phyloP scores from a whole-genome alignment of 2,888 invertebrate genomes.

The Crioceris asparagi region DNA sequence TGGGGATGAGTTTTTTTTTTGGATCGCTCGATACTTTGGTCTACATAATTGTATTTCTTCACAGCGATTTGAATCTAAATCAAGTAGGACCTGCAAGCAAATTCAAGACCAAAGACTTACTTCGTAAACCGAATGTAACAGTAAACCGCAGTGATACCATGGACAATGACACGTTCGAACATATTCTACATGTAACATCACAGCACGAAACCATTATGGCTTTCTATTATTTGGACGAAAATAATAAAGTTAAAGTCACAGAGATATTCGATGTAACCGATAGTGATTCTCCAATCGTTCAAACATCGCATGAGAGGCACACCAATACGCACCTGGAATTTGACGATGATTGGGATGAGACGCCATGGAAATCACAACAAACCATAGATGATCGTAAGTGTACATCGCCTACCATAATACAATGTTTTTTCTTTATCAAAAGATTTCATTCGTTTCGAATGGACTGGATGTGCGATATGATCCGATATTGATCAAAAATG shows the following conservation, averaged over 20 bases:
- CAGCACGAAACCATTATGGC: conserved; percentile 84
- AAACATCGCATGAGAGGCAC: conserved; percentile 50
- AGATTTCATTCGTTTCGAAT: too few species aligned
- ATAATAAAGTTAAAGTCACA: conserved; percentile 78
- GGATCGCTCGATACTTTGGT: too few species aligned
- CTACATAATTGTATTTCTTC: too few species aligned
- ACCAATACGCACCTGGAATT: conserved; percentile 54
- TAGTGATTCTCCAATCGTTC: conserved; percentile 54
- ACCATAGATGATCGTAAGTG: conserved; percentile 21
- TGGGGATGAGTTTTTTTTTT: too few species aligned
- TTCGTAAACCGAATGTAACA: conserved; percentile 34
- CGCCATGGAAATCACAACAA: conserved; percentile 23
- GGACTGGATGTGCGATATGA: too few species aligned
- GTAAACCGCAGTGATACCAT: conserved; percentile 32
- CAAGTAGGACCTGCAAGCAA: conserved; percentile 30
- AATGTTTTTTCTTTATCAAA: too few species aligned
- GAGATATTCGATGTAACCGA: conserved; percentile 84
- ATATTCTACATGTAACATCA: conserved; percentile 63
- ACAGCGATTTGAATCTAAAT: conserved; percentile 30
- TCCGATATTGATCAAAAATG: too few species aligned
- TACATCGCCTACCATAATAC: not conserved
- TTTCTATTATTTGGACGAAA: conserved; percentile 82
- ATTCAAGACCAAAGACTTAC: conserved; percentile 31
- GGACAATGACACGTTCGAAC: conserved; percentile 55
- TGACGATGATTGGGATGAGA: conserved; percentile 52